These are phyloP conservation scores for Thamnaconus septentrionalis DNA, from an alignment of 2,113 vertebrate species.

Conservation along the genomic window DNA sequence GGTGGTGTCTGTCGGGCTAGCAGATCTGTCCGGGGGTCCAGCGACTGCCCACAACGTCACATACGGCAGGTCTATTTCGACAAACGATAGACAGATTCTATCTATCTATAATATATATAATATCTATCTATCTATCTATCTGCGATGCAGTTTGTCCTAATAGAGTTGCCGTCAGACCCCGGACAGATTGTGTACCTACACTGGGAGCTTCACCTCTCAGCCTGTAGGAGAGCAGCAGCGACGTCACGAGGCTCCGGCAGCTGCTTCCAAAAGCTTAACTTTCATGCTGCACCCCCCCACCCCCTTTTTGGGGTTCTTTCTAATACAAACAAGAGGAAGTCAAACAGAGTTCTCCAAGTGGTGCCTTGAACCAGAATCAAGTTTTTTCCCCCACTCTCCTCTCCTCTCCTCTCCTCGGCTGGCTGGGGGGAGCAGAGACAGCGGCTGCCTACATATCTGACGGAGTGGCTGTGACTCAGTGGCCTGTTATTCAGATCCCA, in stretches of 20 bases:
- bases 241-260: conserved; percentile 28
- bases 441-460: conserved; percentile 42
- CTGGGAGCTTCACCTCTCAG: no score
- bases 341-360: conserved; percentile 38
- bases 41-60: no score
- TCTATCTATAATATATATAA: no score
- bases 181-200: no score
- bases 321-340: conserved; percentile 34
- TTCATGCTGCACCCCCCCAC: not conserved
- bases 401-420: conserved; percentile 2
- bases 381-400: not conserved
- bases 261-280: conserved; percentile 13
- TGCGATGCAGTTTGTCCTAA: no score
- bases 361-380: conserved; percentile 48
- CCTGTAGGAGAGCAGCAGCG: no score
- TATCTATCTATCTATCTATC: no score
- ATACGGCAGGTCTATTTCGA: no score
- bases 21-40: no score
- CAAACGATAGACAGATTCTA: no score
- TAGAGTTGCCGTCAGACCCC: no score
- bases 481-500: conserved; percentile 58
- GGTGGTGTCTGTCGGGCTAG: no score
- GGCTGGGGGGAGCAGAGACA: conserved; percentile 38
- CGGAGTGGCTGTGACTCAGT: conserved; percentile 66
- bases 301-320: not conserved